phyloP scores from a whole-genome alignment of 2,113 vertebrate genomes.

The Sisor rabdophorus region DNA sequence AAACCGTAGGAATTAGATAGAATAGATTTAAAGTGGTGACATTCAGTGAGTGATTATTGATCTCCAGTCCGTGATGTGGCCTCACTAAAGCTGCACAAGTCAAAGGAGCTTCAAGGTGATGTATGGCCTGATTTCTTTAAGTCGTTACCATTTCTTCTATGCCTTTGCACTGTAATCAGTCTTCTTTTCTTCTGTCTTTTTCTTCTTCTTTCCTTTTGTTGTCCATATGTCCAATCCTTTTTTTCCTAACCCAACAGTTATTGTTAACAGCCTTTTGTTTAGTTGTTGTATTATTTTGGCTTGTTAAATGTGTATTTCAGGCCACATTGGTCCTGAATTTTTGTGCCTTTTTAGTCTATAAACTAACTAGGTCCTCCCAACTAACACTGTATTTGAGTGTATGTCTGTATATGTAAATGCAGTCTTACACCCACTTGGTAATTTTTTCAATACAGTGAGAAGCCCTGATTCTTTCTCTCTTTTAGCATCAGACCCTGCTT shows the following conservation, averaged over 20 bases:
- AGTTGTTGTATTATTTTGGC: not conserved
- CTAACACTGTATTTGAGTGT: not conserved
- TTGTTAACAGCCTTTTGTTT: not conserved
- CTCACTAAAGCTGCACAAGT: conserved; percentile 1
- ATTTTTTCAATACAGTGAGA: not conserved
- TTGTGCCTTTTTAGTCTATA: not conserved
- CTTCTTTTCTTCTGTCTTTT: not conserved
- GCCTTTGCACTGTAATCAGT: not conserved
- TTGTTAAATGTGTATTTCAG: not conserved
- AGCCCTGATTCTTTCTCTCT: not conserved
- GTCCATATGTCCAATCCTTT: not conserved
- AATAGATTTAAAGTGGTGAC: conserved; percentile 11
- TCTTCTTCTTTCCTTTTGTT: not conserved
- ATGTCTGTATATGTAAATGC: not conserved
- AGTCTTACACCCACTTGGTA: not conserved
- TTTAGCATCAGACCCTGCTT: not conserved
- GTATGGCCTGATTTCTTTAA: conserved; percentile 16
- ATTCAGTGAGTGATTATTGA: conserved; percentile 31
- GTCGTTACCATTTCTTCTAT: not conserved
- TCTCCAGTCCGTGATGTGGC: conserved; percentile 15
- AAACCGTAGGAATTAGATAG: conserved; percentile 10
- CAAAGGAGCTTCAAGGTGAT: conserved; percentile 5
- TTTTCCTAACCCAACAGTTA: too few species aligned
- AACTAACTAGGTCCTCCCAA: not conserved
- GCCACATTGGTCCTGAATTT: not conserved